Percentiles rank a stretch among this genome's conserved stretches.
Conservation (phyloP, 2,888 invertebrate genomes). For the Schrankia costaestrigalis region DNA sequence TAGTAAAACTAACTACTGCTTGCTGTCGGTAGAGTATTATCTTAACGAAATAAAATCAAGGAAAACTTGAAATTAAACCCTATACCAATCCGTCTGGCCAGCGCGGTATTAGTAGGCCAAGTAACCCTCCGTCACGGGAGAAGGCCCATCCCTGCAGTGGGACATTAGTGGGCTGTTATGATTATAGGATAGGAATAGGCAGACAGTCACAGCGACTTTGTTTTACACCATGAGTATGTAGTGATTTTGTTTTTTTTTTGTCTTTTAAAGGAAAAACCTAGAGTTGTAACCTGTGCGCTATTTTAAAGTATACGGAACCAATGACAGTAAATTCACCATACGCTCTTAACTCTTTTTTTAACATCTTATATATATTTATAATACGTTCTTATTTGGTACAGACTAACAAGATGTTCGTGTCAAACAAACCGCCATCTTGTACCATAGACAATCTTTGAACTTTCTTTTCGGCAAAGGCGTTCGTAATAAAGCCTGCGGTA, state of each 20-base stretch:
- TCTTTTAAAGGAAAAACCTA: too few relatives aligned
- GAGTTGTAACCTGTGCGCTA: not conserved
- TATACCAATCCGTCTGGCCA: too few relatives aligned
- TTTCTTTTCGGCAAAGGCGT: constrained; percentile 44
- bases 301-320: constrained; percentile 20
- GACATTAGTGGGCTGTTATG: too few relatives aligned
- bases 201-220: too few relatives aligned
- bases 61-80: too few relatives aligned
- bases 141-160: too few relatives aligned
- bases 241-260: not conserved
- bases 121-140: too few relatives aligned
- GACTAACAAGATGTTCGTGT: constrained; percentile 75
- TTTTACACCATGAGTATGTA: not conserved
- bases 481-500: constrained; percentile 37
- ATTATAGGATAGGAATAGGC: too few relatives aligned
- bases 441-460: constrained; percentile 51
- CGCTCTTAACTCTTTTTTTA: constrained; percentile 27
- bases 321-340: not conserved
- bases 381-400: constrained; percentile 67
- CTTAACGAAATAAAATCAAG: too few relatives aligned
- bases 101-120: too few relatives aligned
- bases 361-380: constrained; percentile 72
- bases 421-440: constrained; percentile 47
- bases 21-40: too few relatives aligned
- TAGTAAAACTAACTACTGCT: too few relatives aligned